Evolutionary conservation across 2,888 invertebrate genomes (phyloP), one percentile per base, ranked within the genome.

Genomic region (Chloromyia formosa): DNA sequence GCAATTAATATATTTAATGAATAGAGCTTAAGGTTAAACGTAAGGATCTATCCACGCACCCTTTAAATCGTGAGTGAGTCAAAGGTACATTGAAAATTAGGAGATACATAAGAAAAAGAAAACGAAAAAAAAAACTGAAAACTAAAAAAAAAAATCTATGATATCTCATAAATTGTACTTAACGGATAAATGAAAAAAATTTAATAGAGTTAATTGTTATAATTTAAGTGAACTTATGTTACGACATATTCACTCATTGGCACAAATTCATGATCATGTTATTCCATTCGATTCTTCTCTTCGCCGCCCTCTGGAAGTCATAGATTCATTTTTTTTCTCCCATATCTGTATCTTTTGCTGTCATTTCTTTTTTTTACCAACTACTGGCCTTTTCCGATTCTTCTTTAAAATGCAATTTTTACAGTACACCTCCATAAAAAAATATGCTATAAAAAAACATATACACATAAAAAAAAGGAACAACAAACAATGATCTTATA

Each of bases 161-260:
- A 61, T 54, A 75, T 75, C 69, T 75, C 75, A 58, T 74, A 42
- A 75, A 69, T 58, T 75, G 75, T 75, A 74, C 75, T 75, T 75
- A 75, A 75, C 53, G 23, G 35, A 54, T 42, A 7, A 73, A 68
- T 10, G 14, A 68, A 35, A 42, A 10, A 64, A 60, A 58, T 61
- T 40, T 22, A 35, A 4, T 49, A 73, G 49, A 20, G 40, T n/a
- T 58, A 61, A 61, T 61, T 61, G 58, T 73, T 73, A 27, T 45
- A 42, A 27, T 42, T 72, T 61, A 61, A 61, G 73, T 45, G 60
- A 23, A 61, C 60, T n/a, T 53, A 72, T 58, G 42, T 58, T 27
- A 60, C 14, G 10, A 58, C 42, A 72, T 60, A 71, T 74, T 74
- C 56, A 68, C 68, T 58, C 60, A 68, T 74, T 64, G 74, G 74